A percentile compares a stretch with the other conserved stretches of the same genome.
phyloP scores from a whole-genome alignment of 2,888 invertebrate genomes.

The Agrotis clavis region DNA sequence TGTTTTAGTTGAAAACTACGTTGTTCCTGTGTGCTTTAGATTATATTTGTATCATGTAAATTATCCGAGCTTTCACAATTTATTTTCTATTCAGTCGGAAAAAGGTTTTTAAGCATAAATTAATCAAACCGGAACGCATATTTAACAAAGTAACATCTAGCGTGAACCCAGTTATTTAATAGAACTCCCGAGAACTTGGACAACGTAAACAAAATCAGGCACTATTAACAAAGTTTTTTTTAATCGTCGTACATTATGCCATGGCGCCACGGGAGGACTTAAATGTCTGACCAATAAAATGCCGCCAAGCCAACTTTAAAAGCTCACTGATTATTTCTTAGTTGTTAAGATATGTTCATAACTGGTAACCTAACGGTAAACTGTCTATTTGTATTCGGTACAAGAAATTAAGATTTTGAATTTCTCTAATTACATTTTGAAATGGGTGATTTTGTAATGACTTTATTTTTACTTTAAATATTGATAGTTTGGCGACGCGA shows the following conservation, averaged over 20 bases:
- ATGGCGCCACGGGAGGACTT: constrained; percentile 36
- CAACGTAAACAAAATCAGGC: background rate
- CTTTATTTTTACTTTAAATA: constrained; percentile 47
- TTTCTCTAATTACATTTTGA: constrained; percentile 43
- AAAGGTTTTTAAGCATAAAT: background rate
- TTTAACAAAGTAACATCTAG: background rate
- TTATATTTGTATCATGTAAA: no score
- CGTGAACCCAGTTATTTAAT: no score
- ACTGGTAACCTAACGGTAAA: constrained; percentile 50
- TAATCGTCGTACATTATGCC: constrained; percentile 11
- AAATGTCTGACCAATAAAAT: constrained; percentile 22
- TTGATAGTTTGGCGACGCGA: constrained; percentile 7
- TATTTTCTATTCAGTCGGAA: no score
- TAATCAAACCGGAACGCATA: background rate
- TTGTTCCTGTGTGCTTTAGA: no score
- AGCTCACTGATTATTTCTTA: constrained; percentile 48
- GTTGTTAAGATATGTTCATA: constrained; percentile 53
- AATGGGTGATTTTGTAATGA: constrained; percentile 20
- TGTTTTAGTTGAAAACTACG: no score
- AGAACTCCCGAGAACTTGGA: background rate
- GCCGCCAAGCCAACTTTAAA: constrained; percentile 22
- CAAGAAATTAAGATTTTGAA: constrained; percentile 47
- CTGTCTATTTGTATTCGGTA: constrained; percentile 33
- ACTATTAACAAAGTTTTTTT: constrained; percentile 3
- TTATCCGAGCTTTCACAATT: no score